Evolutionary conservation across 2,888 invertebrate species (phyloP).

Genomic region (Venusia cambrica): DNA sequence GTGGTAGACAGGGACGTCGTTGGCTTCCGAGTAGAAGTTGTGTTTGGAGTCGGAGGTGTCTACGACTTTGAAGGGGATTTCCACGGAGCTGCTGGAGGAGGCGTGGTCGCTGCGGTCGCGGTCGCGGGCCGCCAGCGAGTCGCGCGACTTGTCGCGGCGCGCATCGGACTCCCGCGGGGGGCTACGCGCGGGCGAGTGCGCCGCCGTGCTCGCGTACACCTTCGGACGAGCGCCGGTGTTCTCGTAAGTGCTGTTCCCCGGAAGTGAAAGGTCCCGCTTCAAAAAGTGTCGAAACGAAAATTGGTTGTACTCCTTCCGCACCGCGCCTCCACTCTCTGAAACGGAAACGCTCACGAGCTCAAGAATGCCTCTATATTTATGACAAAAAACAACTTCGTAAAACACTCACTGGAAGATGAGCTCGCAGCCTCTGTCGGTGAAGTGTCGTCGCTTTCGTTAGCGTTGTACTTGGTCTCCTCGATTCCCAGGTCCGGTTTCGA

Average conservation of each 20-base stretch:
- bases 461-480: constrained; percentile 71
- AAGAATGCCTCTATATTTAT: constrained; percentile 63
- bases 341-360: constrained; percentile 46
- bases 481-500: constrained; percentile 73
- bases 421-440: constrained; percentile 60
- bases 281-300: constrained; percentile 94
- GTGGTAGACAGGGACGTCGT: constrained; percentile 64
- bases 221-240: constrained; percentile 90
- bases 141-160: constrained; percentile 58
- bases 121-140: constrained; percentile 55
- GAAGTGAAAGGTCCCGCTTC: constrained; percentile 82
- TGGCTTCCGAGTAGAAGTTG: constrained; percentile 67
- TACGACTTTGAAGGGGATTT: constrained; percentile 72
- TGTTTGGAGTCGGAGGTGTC: constrained; percentile 75
- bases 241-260: constrained; percentile 81
- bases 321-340: constrained; percentile 67
- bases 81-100: constrained; percentile 70
- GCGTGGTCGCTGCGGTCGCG: constrained; percentile 50
- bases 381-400: constrained; percentile 73
- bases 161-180: constrained; percentile 62
- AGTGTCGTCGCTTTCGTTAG: constrained; percentile 62
- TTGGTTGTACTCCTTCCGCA: constrained; percentile 86
- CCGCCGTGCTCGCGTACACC: constrained; percentile 79
- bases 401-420: constrained; percentile 72
- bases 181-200: constrained; percentile 72